A percentile compares a stretch with the other conserved stretches of the same genome.
Evolutionary conservation across 2,113 vertebrate genomes (phyloP).

Genomic region (Planiliza haematocheilus): DNA sequence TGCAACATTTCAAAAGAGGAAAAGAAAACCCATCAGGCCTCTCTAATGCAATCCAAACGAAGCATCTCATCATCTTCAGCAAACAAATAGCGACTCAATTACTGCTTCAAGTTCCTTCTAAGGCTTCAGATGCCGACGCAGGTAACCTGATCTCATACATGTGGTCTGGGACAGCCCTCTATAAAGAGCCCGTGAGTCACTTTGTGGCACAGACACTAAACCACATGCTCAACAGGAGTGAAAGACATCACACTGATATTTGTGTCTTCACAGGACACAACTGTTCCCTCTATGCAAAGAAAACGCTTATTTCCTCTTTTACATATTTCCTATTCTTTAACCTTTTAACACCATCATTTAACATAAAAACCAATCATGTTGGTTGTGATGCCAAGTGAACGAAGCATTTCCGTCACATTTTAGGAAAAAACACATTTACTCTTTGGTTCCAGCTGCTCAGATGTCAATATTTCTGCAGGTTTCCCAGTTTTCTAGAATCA

Average conservation of each 20-base stretch:
- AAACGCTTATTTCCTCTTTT: too few species aligned
- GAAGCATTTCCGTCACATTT: too few species aligned
- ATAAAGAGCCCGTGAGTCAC: slow-evolving; percentile 55
- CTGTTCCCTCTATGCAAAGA: not conserved
- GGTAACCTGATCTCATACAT: slow-evolving; percentile 49
- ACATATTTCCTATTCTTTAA: too few species aligned
- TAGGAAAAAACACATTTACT: too few species aligned
- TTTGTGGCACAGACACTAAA: slow-evolving; percentile 33
- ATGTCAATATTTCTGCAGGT: not conserved
- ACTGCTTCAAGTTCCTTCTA: slow-evolving; percentile 15
- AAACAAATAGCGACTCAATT: slow-evolving; percentile 5
- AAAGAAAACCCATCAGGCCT: too few species aligned
- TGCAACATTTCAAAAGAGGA: too few species aligned
- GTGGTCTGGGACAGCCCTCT: slow-evolving; percentile 50
- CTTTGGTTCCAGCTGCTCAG: too few species aligned
- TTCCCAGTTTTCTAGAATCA: not conserved
- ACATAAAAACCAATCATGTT: too few species aligned
- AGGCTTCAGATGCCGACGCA: slow-evolving; percentile 1
- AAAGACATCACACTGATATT: slow-evolving; percentile 5
- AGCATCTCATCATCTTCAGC: not conserved
- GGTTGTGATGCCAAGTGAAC: too few species aligned
- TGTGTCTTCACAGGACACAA: not conserved
- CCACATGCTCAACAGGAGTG: slow-evolving; percentile 44
- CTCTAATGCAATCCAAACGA: not conserved
- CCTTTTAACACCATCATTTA: too few species aligned